Evolutionary conservation across 2,888 invertebrate species (phyloP).

Genomic region (Lissocephala sabroskyi): DNA sequence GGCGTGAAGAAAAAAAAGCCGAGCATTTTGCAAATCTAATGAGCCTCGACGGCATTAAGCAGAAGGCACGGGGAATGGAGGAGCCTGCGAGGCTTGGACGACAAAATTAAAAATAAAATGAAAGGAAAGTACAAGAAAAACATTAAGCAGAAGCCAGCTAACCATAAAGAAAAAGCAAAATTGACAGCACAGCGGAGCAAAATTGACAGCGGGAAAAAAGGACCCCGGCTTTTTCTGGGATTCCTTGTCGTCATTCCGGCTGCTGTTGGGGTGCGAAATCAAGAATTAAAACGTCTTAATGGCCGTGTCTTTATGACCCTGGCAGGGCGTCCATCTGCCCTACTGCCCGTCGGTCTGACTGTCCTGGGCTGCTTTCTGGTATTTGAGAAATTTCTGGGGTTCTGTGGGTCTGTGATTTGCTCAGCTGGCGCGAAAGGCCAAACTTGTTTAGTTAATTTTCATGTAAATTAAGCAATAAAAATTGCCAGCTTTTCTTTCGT

Average conservation of each 20-base stretch:
- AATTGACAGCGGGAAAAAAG: no score
- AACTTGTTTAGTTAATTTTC: conserved; percentile 65
- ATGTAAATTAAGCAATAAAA: conserved; percentile 71
- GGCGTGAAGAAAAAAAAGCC: no score
- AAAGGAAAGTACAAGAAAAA: conserved; percentile 4
- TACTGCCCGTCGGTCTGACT: conserved; percentile 8
- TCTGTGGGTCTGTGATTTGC: conserved; percentile 19
- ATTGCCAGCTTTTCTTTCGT: conserved; percentile 15
- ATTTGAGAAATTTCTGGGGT: conserved; percentile 12
- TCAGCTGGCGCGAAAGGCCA: conserved; percentile 1
- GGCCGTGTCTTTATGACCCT: conserved; percentile 50
- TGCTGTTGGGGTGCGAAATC: conserved; percentile 58
- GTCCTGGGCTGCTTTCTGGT: conserved; percentile 7
- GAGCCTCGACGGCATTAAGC: conserved; percentile 71
- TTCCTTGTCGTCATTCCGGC: conserved; percentile 4
- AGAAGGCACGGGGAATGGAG: conserved; percentile 29
- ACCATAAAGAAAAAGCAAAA: conserved; percentile 40
- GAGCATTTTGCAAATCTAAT: conserved; percentile 71
- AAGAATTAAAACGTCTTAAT: conserved; percentile 66
- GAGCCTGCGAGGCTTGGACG: conserved; percentile 12
- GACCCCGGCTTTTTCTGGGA: no score
- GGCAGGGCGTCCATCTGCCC: conserved; percentile 1
- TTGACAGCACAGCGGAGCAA: conserved; percentile 43
- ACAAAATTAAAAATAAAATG: conserved; percentile 20
- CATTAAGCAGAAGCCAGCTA: conserved; percentile 13